Percentiles rank a stretch among this genome's conserved stretches.
Conservation (phyloP, 2,797 vertebrate genomes). For the Semaprochilodus insignis region DNA sequence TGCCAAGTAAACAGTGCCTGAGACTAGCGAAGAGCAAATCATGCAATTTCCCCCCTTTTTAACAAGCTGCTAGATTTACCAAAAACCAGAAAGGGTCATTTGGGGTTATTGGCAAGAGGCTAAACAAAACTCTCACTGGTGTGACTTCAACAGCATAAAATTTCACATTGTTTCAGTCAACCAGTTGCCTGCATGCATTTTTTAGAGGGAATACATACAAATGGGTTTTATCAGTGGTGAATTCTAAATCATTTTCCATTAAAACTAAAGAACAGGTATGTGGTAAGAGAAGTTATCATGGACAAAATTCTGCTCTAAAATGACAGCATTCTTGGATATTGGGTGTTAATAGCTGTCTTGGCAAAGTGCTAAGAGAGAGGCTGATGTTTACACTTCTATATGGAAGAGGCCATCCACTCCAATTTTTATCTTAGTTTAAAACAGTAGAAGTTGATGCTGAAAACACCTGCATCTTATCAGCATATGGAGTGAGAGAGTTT, state of each 20-base stretch:
- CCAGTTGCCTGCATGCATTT: constrained; percentile 1
- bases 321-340: constrained; percentile 49
- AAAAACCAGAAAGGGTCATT: constrained; percentile 59
- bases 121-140: constrained; percentile 54
- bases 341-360: constrained; percentile 56
- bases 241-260: constrained; percentile 1
- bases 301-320: constrained; percentile 8
- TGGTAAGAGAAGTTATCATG: background rate
- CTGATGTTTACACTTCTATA: constrained; percentile 65
- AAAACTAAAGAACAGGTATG: constrained; percentile 14
- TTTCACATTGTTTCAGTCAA: constrained; percentile 11
- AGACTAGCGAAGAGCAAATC: constrained; percentile 52
- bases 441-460: constrained; percentile 68
- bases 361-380: constrained; percentile 67
- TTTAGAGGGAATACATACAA: background rate
- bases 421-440: constrained; percentile 65
- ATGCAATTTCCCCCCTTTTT: constrained; percentile 43
- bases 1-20: constrained; percentile 29
- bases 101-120: constrained; percentile 56
- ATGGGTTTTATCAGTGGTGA: background rate
- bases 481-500: constrained; percentile 61
- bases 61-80: constrained; percentile 63
- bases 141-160: constrained; percentile 36
- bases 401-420: constrained; percentile 63
- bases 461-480: constrained; percentile 77